Percentiles rank a stretch among this genome's conserved stretches.
phyloP scores from a whole-genome alignment of 1,140 invertebrate genomes.

The Trialeurodes vaporariorum region DNA sequence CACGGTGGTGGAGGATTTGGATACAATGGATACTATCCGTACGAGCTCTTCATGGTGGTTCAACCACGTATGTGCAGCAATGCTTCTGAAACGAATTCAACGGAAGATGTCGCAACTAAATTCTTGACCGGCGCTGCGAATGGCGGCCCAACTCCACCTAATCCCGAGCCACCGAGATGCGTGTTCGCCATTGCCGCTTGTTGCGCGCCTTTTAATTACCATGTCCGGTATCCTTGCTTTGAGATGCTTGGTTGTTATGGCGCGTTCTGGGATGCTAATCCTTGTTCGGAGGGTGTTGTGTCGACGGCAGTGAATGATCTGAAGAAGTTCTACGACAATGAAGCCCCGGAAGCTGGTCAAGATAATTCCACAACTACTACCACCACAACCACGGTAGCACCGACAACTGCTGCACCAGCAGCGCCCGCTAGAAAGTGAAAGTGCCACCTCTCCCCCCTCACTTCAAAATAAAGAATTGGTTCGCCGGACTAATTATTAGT shows the following conservation, averaged over 20 bases:
- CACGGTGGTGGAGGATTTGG: neutral
- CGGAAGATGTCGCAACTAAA: neutral
- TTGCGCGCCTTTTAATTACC: constrained; percentile 37
- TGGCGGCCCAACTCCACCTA: constrained; percentile 19
- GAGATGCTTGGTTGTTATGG: constrained; percentile 48
- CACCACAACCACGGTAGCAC: neutral
- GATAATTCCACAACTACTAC: neutral
- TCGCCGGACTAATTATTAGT: neutral
- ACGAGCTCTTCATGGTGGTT: neutral
- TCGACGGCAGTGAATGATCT: constrained; percentile 38
- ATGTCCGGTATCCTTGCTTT: constrained; percentile 45
- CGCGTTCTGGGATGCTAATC: constrained; percentile 46
- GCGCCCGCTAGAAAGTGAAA: neutral
- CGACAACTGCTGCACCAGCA: neutral
- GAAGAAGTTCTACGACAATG: constrained; percentile 35
- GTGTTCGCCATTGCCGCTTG: constrained; percentile 54
- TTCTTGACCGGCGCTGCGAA: neutral
- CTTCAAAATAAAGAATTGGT: neutral
- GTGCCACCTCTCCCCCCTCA: no score
- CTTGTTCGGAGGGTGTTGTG: constrained; percentile 42
- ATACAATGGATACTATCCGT: neutral
- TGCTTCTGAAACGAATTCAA: neutral
- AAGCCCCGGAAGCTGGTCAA: neutral
- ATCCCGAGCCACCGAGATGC: constrained; percentile 39
- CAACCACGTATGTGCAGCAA: neutral